These are phyloP conservation scores for Campoletis raptor DNA, from an alignment of 2,888 invertebrate genomes.

Conservation along the genomic window DNA sequence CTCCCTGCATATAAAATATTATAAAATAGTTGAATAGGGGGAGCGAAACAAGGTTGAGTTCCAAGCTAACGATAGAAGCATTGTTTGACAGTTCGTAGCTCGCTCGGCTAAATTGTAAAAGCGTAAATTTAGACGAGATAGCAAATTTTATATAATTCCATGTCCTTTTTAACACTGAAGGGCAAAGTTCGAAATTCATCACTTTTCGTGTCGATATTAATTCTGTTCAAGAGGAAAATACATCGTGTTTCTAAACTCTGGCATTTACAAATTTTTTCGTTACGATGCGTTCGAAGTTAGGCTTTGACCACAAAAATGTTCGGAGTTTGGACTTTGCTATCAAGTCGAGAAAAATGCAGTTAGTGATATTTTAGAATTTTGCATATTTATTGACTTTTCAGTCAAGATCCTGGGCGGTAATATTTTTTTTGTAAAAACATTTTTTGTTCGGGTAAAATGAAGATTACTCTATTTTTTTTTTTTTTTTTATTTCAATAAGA, in stretches of 20 bases:
- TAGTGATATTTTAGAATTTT: background rate
- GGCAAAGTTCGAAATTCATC: background rate
- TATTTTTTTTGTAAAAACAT: background rate
- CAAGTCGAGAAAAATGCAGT: background rate
- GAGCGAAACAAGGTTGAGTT: constrained; percentile 48
- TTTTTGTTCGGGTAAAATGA: too few species aligned
- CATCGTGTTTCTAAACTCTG: background rate
- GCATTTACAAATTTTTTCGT: background rate
- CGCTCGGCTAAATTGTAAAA: background rate
- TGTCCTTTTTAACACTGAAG: background rate
- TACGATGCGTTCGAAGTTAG: too few species aligned
- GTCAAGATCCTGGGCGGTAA: background rate
- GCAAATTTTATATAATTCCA: background rate
- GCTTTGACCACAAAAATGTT: background rate
- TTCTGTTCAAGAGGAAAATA: background rate
- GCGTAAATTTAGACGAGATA: constrained; percentile 1
- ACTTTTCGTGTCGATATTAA: background rate
- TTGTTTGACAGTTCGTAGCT: constrained; percentile 53
- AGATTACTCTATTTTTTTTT: background rate
- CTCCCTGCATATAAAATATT: constrained; percentile 23
- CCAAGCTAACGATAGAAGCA: constrained; percentile 59
- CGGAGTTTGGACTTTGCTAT: background rate
- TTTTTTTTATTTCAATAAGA: background rate
- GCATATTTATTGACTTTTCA: background rate
- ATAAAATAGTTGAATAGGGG: background rate